Evolutionary conservation across 2,888 invertebrate species (phyloP).

Genomic region (Apeira syringaria): DNA sequence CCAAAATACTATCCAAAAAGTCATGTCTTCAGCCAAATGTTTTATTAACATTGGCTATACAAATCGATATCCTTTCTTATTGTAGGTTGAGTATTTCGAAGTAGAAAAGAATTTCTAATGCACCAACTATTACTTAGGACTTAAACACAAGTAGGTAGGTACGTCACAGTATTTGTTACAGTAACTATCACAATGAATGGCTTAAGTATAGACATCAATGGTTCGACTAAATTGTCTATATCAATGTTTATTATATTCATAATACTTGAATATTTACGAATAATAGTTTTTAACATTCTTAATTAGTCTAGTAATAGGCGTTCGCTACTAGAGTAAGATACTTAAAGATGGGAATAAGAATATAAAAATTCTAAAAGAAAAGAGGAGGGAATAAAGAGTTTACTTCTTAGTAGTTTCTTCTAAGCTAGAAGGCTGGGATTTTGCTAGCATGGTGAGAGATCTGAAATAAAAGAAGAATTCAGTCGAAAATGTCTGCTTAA

Average conservation of each 20-base stretch:
- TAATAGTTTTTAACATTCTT: background rate
- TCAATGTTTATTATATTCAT: constrained; percentile 1
- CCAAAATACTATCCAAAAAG: constrained; percentile 73
- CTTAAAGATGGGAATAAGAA: constrained; percentile 13
- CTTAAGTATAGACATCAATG: constrained; percentile 30
- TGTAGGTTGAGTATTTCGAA: constrained; percentile 20
- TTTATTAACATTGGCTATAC: constrained; percentile 15
- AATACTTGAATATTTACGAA: background rate
- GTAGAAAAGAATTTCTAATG: constrained; percentile 21
- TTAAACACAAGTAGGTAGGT: constrained; percentile 35
- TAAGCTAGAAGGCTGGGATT: constrained; percentile 67
- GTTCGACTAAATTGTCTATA: constrained; percentile 30
- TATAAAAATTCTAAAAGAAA: constrained; percentile 28
- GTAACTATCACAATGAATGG: constrained; percentile 40
- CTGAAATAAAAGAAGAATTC: constrained; percentile 50
- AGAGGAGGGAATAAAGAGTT: constrained; percentile 29
- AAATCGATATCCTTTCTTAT: constrained; percentile 13
- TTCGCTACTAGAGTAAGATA: constrained; percentile 29
- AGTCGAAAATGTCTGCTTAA: background rate
- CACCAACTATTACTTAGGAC: constrained; percentile 32
- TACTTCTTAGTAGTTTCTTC: constrained; percentile 65
- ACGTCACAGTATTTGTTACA: constrained; percentile 34
- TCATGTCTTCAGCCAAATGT: constrained; percentile 17
- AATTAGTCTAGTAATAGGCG: background rate
- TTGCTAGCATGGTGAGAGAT: constrained; percentile 72